Evolutionary conservation across 1,140 invertebrate genomes (phyloP).

Genomic region (Pomacea maculata): DNA sequence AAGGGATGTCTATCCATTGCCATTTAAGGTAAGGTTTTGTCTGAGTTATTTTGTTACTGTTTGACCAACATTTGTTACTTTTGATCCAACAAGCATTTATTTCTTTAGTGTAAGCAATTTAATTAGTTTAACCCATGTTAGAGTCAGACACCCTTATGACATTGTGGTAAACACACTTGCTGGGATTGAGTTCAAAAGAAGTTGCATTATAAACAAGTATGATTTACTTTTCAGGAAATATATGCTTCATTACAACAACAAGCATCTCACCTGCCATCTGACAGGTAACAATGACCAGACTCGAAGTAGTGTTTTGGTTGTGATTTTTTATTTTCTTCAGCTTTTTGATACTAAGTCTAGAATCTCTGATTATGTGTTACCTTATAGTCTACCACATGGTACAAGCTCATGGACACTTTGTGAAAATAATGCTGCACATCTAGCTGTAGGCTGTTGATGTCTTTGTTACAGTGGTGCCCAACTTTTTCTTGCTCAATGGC

Average conservation of each 20-base stretch:
- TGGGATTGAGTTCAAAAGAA: too few relatives aligned
- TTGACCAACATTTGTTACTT: neutral
- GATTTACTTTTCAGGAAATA: constrained; percentile 37
- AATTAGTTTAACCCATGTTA: neutral
- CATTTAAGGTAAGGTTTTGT: constrained; percentile 56
- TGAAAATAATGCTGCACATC: too few relatives aligned
- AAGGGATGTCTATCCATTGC: constrained; percentile 75
- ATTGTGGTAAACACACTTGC: neutral
- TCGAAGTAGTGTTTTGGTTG: too few relatives aligned
- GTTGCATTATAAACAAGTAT: neutral
- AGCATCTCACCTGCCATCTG: constrained; percentile 36
- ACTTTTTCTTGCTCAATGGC: too few relatives aligned
- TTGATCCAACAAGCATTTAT: neutral
- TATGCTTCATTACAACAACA: constrained; percentile 39
- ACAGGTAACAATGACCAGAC: constrained; percentile 27
- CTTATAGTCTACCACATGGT: too few relatives aligned
- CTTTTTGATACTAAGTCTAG: too few relatives aligned
- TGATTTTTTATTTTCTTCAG: too few relatives aligned
- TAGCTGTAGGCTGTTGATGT: too few relatives aligned
- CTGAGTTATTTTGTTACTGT: neutral
- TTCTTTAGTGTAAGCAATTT: neutral
- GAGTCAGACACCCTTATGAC: neutral
- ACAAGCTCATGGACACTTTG: too few relatives aligned
- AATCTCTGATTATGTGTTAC: too few relatives aligned
- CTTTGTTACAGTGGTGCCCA: too few relatives aligned